Base-by-base conservation (phyloP, 1,140 invertebrate species). In the Drosophila equinoxialis region DNA sequence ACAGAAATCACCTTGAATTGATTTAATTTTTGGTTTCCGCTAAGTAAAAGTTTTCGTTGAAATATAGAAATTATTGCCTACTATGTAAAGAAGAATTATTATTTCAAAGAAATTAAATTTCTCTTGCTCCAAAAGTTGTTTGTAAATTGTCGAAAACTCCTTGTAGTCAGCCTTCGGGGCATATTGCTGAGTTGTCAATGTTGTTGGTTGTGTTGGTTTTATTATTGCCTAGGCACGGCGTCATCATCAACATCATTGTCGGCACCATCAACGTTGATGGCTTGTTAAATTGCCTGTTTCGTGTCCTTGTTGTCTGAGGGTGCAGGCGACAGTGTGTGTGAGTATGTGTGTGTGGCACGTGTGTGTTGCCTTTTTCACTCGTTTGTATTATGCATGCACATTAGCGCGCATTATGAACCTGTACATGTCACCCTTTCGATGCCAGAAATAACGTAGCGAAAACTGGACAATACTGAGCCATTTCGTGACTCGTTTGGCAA, bases 221-320 rank as follows among this genome's bases (percentile, higher is more conserved):
- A 81, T 87, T 86, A 79, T 67, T 67, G 72, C 65, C 42, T 54
- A 75, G 62, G 65, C 81, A 75, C 68, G 65, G 74, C 65, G 67
- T 80, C 83, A 76, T 87, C 83, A 87, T 80, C 84, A 83, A 83
- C 84, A 82, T 87, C 83, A 89, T 87, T 87, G 83, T 87, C 83
- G 79, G 59, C 79, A 63, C 76, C 83, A 87, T 87, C 83, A 87
- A 79, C 83, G 83, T 87, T 87, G 83, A 87, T 87, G 83, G 84
- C 83, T 82, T 87, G 83, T 87, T 87, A 87, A 87, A 87, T 89
- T 83, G 83, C 83, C 83, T 83, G 83, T 89, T 89, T 83, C 80
- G 71, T 81, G 84, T 86, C 62, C 74, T 82, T 86, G 78, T 63
- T 77, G 79, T 82, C 74, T 82, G 75, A 62, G 74, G 68, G 78